Evolutionary conservation across 2,113 vertebrate species (phyloP).

Genomic region (Ciconia boyciana): DNA sequence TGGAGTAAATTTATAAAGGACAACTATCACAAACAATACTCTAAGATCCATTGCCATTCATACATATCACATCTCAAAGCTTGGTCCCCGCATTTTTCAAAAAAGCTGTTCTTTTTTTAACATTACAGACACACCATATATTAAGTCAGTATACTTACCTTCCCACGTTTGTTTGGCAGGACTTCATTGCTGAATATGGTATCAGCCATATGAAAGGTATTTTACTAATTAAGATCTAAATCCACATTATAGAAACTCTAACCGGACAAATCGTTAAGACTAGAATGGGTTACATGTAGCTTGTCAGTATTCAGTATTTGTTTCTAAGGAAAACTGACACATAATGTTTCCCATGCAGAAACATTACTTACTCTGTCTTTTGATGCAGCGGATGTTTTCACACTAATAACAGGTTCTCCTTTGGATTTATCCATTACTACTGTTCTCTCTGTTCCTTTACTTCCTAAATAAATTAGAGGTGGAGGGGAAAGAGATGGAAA

Average conservation of each 20-base stretch:
- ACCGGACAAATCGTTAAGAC: not conserved
- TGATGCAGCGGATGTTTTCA: constrained; percentile 84
- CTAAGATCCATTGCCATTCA: not conserved
- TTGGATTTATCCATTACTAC: constrained; percentile 99
- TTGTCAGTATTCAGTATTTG: not conserved
- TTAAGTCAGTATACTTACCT: not conserved
- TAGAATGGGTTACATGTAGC: fast-evolving
- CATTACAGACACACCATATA: not conserved
- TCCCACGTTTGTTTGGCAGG: not conserved
- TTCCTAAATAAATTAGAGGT: constrained; percentile 59
- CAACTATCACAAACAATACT: not conserved
- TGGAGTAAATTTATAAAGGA: not conserved
- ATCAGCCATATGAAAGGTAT: not conserved
- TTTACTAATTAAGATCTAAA: not conserved
- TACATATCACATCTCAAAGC: not conserved
- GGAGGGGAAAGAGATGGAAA: not conserved
- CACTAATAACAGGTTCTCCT: constrained; percentile 95
- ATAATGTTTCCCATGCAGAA: not conserved
- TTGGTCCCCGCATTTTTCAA: not conserved
- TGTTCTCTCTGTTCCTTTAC: constrained; percentile 86
- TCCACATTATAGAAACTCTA: not conserved
- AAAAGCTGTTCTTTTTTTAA: not conserved
- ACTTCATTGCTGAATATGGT: not conserved
- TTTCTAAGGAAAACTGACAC: not conserved
- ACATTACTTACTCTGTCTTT: constrained; percentile 77